These are phyloP conservation scores for Pipistrellus nathusii DNA, from an alignment of 2,797 vertebrate species.

Conservation along the genomic window DNA sequence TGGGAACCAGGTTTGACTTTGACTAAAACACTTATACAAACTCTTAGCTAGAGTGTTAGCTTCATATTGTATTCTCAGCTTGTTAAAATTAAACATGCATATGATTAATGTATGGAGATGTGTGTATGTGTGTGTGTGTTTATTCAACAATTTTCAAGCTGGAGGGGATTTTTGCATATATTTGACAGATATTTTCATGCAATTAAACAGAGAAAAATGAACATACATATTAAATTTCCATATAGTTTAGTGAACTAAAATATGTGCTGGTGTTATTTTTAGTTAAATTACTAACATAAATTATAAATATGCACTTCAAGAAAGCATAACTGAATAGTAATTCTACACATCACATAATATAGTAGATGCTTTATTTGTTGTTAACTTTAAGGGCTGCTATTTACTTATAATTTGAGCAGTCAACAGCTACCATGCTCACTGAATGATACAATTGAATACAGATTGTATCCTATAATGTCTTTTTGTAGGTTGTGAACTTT, in stretches of 20 bases:
- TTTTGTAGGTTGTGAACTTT: conserved; percentile 27
- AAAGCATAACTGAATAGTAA: not conserved
- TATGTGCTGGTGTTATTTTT: not conserved
- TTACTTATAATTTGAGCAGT: not conserved
- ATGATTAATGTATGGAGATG: not conserved
- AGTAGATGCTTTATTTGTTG: not conserved
- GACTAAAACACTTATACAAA: not conserved
- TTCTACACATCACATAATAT: not conserved
- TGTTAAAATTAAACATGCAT: not conserved
- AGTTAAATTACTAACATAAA: not conserved
- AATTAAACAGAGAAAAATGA: not conserved
- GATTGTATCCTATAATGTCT: not conserved
- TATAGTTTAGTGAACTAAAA: not conserved
- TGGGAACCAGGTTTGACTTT: not conserved
- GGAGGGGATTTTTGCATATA: not conserved
- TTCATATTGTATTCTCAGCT: not conserved
- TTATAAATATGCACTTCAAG: conserved; percentile 39
- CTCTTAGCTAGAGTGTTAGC: not conserved
- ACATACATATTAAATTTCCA: conserved; percentile 35
- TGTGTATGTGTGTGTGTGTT: not conserved
- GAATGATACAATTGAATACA: not conserved
- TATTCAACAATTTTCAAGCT: not conserved
- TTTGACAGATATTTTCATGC: conserved; percentile 26
- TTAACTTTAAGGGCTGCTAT: not conserved
- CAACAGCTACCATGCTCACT: not conserved